Evolutionary conservation across 2,888 invertebrate genomes (phyloP), one percentile per base, ranked within the genome.

Genomic region (Tetramorium bicarinatum): DNA sequence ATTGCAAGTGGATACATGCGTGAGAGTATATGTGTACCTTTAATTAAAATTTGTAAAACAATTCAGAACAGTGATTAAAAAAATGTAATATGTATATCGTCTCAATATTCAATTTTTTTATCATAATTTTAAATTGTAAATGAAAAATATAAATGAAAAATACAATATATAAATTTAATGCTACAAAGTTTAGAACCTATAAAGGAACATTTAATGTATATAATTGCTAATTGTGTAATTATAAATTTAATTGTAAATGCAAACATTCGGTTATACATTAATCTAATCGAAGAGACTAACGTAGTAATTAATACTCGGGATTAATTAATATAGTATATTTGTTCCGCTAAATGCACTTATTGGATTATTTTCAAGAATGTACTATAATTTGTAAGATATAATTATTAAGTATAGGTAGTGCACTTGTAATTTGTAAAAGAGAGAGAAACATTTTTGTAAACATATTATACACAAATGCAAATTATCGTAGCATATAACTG

Each of bases 171-270:
- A 11, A 0, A n/a, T 34, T 52, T 52, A 15, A 38, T 21, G 21
- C n/a, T 38, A 3, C 21, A 54, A 66, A 66, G 15, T 25, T 66
- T 44, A 41, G 15, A 38, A 72, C 25, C 18, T 11, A 9, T 72
- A 41, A 72, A 72, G 41, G 25, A 44, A 59, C 13, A 21, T 25
- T 54, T 54, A 41, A 74, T 8, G 59, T 18, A 74, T 8, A 44
- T 18, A 59, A 59, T 34, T 15, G n/a, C 56, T 72, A 72, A 72
- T 74, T 59, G 29, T 3, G 44, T 44, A 59, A 59, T 59, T 74
- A 74, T 44, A 74, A 74, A n/a, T 74, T 47, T 47, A 59, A 59
- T 59, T 59, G 44, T 59, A 44, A 74, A 59, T 44, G n/a, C 9
- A 25, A 9, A 38, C 15, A 29, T 72, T 25, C 56, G 25, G 41